Conservation (phyloP, 2,888 invertebrate species). For the Noctua janthe region DNA sequence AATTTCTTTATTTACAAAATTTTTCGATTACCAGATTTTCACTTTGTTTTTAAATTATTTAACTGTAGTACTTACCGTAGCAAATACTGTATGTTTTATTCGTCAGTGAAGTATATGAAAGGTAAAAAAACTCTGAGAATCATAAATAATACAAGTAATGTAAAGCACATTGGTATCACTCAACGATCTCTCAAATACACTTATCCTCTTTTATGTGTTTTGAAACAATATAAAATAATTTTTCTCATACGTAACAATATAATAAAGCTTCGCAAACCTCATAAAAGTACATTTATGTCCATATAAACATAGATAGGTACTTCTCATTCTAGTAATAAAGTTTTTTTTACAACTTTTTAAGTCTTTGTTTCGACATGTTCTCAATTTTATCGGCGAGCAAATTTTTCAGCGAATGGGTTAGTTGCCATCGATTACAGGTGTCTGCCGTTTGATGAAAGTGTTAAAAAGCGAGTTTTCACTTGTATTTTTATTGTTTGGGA, state of each 20-base stretch:
- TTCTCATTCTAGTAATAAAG: constrained; percentile 66
- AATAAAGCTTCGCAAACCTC: constrained; percentile 61
- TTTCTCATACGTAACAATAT: constrained; percentile 60
- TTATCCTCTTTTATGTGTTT: constrained; percentile 55
- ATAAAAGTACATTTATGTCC: constrained; percentile 65
- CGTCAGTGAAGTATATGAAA: neutral
- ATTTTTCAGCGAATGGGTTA: constrained; percentile 44
- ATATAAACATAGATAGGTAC: constrained; percentile 65
- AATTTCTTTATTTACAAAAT: neutral
- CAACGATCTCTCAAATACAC: constrained; percentile 57
- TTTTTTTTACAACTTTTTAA: constrained; percentile 65
- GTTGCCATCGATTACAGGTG: constrained; percentile 48
- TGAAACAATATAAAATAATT: constrained; percentile 62
- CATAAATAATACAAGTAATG: constrained; percentile 35
- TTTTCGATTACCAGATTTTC: neutral
- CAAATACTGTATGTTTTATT: neutral
- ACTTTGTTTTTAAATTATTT: neutral
- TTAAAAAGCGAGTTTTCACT: constrained; percentile 55
- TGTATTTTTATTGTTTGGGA: constrained; percentile 76
- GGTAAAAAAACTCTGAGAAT: constrained; percentile 8
- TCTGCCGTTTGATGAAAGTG: constrained; percentile 38
- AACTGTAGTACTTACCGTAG: neutral
- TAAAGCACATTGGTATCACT: constrained; percentile 46
- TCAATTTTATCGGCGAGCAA: constrained; percentile 37
- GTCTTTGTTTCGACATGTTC: constrained; percentile 60